Percentiles rank a stretch among this genome's conserved stretches.
phyloP scores from a whole-genome alignment of 1,140 invertebrate genomes.

The Linepithema humile region DNA sequence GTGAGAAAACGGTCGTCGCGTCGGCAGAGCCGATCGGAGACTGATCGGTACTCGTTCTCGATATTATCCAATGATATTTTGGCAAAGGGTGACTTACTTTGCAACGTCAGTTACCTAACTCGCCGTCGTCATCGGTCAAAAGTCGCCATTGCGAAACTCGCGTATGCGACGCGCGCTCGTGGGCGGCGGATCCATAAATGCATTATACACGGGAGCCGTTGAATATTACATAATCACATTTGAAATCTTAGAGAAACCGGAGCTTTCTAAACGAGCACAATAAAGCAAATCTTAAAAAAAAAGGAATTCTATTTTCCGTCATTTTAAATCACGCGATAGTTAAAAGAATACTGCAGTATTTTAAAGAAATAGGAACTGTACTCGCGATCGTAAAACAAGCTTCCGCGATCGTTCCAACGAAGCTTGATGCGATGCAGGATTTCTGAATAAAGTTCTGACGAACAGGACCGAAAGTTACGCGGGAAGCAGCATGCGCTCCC shows the following conservation, averaged over 20 bases:
- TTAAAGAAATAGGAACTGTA: background rate
- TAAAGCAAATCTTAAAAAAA: background rate
- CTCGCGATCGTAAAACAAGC: background rate
- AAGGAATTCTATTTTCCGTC: background rate
- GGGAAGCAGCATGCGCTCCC: background rate
- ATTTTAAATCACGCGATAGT: background rate
- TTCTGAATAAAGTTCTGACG: background rate
- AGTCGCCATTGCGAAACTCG: constrained; percentile 62
- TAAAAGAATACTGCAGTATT: background rate
- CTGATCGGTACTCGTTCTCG: constrained; percentile 40
- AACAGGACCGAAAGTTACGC: background rate
- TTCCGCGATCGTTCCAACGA: background rate
- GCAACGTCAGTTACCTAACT: constrained; percentile 67
- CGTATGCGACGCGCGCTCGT: background rate
- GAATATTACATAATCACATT: background rate
- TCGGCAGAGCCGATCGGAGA: constrained; percentile 45
- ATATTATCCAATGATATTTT: background rate
- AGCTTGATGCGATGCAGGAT: background rate
- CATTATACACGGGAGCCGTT: background rate
- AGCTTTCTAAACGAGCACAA: background rate
- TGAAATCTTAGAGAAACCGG: background rate
- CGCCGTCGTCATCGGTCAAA: constrained; percentile 71
- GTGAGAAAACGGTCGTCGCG: constrained; percentile 36
- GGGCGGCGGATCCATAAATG: background rate
- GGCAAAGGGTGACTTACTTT: constrained; percentile 4